Evolutionary conservation across 2,113 vertebrate genomes (phyloP).

Genomic region (Gambusia affinis): DNA sequence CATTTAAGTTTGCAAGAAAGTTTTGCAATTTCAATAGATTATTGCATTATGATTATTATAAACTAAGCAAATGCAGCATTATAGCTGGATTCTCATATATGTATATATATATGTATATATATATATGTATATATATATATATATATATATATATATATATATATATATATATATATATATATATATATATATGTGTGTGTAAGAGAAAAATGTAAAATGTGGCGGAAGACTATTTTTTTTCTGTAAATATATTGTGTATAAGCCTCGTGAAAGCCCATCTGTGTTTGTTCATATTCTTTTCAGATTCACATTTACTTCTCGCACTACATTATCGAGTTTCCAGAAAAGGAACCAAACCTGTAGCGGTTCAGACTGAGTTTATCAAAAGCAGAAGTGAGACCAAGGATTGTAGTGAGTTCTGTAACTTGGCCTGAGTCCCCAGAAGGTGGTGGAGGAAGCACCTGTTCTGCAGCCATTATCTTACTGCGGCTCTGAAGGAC

Average conservation of each 20-base stretch:
- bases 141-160: too few relatives aligned
- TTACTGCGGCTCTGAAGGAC: constrained; percentile 48
- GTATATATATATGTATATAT: too few relatives aligned
- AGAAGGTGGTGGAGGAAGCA: constrained; percentile 76
- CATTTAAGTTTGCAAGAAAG: too few relatives aligned
- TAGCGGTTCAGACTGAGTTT: constrained; percentile 27
- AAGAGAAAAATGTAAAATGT: too few relatives aligned
- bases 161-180: too few relatives aligned
- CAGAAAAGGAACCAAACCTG: constrained; percentile 8
- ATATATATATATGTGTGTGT: too few relatives aligned
- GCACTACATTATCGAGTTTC: not conserved
- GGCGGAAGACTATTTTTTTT: not conserved
- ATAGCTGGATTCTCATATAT: too few relatives aligned
- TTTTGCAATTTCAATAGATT: too few relatives aligned
- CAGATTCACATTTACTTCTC: constrained; percentile 11
- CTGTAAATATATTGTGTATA: not conserved
- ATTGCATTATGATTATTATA: too few relatives aligned
- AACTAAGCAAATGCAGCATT: too few relatives aligned
- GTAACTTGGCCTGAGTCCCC: constrained; percentile 25
- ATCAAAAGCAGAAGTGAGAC: constrained; percentile 37
- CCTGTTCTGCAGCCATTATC: constrained; percentile 72
- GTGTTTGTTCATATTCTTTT: not conserved
- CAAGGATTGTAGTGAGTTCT: constrained; percentile 13
- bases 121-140: too few relatives aligned
- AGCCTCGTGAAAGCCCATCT: not conserved